phyloP scores from a whole-genome alignment of 1,140 invertebrate genomes.

The Capitella teleta region DNA sequence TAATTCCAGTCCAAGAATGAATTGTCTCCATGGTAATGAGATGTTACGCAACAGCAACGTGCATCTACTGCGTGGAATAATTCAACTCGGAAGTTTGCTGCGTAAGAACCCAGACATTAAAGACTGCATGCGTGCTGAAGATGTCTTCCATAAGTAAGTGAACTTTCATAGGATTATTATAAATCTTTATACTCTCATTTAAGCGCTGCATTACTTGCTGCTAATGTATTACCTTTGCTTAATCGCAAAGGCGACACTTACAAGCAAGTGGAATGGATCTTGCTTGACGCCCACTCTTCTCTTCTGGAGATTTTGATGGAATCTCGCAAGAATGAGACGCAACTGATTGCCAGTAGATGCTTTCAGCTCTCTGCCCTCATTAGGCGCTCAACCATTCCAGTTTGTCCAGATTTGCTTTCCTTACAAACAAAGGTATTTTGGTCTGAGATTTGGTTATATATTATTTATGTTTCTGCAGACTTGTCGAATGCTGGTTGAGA shows the following conservation, averaged over 20 bases:
- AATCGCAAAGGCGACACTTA: slow-evolving; percentile 28
- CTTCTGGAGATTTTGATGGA: not conserved
- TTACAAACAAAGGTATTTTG: slow-evolving; percentile 30
- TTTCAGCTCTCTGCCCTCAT: slow-evolving; percentile 31
- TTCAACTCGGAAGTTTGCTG: slow-evolving; percentile 27
- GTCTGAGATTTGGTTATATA: not conserved
- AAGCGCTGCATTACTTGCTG: slow-evolving; percentile 29
- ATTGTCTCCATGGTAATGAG: slow-evolving; percentile 29
- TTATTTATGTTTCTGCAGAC: slow-evolving; percentile 31
- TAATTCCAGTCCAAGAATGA: too few relatives aligned
- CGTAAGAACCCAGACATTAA: slow-evolving; percentile 22
- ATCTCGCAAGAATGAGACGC: slow-evolving; percentile 15
- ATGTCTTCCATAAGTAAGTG: slow-evolving; percentile 34
- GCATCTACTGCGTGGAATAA: slow-evolving; percentile 29
- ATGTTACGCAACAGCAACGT: slow-evolving; percentile 29
- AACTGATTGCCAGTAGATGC: slow-evolving; percentile 30
- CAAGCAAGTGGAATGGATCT: slow-evolving; percentile 36
- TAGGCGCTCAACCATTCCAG: slow-evolving; percentile 27
- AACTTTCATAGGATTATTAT: not conserved
- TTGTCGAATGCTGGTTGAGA: slow-evolving; percentile 30
- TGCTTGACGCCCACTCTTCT: slow-evolving; percentile 30
- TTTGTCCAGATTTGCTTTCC: slow-evolving; percentile 23
- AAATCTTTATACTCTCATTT: not conserved
- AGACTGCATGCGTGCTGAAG: slow-evolving; percentile 26
- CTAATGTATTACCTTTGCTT: slow-evolving; percentile 26